phyloP scores from a whole-genome alignment of 2,797 vertebrate species.

The Channallabes apus region DNA sequence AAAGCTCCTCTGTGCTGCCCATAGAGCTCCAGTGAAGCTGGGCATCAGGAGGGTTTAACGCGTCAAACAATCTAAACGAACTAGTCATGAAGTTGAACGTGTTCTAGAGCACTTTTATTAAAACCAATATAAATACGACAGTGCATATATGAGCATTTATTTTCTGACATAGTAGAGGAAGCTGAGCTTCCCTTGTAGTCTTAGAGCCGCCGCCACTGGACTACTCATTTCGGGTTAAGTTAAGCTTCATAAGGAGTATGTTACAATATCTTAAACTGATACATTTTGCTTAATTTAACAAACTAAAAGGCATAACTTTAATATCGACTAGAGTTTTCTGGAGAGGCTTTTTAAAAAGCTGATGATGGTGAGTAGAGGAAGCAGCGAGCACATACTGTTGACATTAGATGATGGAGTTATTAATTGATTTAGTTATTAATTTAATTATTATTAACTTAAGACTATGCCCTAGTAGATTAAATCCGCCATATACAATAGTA shows the following conservation, averaged over 20 bases:
- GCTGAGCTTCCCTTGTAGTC: too few species aligned
- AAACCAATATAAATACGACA: too few species aligned
- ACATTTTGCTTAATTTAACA: background rate
- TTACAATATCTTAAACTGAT: background rate
- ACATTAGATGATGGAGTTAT: background rate
- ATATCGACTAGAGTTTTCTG: background rate
- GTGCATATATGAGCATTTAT: too few species aligned
- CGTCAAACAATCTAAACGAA: too few species aligned
- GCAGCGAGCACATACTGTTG: background rate
- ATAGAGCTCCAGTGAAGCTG: too few species aligned
- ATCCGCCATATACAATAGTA: background rate
- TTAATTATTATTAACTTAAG: too few species aligned
- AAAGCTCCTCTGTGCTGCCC: too few species aligned
- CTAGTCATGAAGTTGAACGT: too few species aligned
- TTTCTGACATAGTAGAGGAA: too few species aligned
- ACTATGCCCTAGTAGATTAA: background rate
- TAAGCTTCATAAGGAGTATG: background rate
- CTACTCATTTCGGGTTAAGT: background rate
- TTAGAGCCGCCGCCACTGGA: too few species aligned
- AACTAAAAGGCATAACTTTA: background rate
- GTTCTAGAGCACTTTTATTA: too few species aligned
- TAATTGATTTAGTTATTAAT: background rate
- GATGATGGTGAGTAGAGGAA: background rate
- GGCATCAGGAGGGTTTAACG: too few species aligned
- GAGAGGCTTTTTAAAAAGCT: background rate